Evolutionary conservation across 1,140 invertebrate genomes (phyloP).

Genomic region (Macrosteles quadrilineatus): DNA sequence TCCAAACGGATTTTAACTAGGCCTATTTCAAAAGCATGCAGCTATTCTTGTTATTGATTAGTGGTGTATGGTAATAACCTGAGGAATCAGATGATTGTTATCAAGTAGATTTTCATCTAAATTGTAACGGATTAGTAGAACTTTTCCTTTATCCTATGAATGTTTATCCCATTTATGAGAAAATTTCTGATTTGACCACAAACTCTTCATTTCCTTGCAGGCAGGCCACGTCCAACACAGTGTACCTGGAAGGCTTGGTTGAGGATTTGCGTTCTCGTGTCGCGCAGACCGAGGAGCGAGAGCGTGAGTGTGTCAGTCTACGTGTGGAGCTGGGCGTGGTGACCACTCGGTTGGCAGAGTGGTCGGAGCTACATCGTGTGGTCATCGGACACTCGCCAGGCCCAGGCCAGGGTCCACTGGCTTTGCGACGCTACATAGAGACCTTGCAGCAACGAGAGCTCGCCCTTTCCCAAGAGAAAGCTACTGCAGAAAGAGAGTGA

Average conservation of each 20-base stretch:
- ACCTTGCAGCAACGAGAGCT: conserved; percentile 34
- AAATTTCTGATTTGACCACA: too few relatives aligned
- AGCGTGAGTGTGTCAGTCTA: conserved; percentile 32
- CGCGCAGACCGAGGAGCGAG: conserved; percentile 25
- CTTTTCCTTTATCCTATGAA: too few relatives aligned
- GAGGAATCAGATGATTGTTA: too few relatives aligned
- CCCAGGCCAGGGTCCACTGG: background rate
- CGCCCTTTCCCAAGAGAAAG: conserved; percentile 31
- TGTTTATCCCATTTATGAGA: too few relatives aligned
- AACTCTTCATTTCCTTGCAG: too few relatives aligned
- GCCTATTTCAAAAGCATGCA: too few relatives aligned
- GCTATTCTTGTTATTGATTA: too few relatives aligned
- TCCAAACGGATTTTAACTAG: too few relatives aligned
- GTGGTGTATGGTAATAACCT: too few relatives aligned
- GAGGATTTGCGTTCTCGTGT: conserved; percentile 32
- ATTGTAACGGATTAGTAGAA: too few relatives aligned
- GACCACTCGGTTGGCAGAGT: conserved; percentile 32
- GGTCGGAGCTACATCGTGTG: conserved; percentile 29
- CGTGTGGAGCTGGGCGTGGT: conserved; percentile 31
- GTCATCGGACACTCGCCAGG: conserved; percentile 14
- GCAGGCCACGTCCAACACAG: conserved; percentile 33
- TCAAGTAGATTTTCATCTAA: too few relatives aligned
- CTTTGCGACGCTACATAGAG: conserved; percentile 30
- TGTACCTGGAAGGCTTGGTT: conserved; percentile 39
- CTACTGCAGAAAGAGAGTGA: conserved; percentile 35